These are phyloP conservation scores for Indri indri DNA, from an alignment of 2,113 vertebrate genomes.

Conservation along the genomic window DNA sequence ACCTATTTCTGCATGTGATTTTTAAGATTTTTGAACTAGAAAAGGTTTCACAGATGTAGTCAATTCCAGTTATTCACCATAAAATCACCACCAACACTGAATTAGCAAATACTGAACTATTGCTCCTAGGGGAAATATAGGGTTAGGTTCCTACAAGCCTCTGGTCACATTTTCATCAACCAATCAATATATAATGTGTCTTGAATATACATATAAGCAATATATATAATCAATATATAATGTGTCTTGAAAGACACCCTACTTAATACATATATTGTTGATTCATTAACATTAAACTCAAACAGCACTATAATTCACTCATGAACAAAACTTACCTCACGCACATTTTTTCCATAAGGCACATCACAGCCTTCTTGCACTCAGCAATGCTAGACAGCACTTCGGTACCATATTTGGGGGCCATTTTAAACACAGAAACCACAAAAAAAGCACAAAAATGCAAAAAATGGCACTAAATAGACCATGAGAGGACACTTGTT, in stretches of 20 bases:
- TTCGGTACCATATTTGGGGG: neutral
- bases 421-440: neutral
- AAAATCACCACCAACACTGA: conserved; percentile 12
- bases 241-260: neutral
- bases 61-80: neutral
- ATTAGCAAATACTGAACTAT: neutral
- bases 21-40: conserved; percentile 12
- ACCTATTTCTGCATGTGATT: neutral
- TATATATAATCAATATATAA: neutral
- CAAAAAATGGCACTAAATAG: neutral
- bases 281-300: neutral
- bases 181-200: neutral
- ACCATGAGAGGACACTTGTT: neutral
- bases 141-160: neutral
- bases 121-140: neutral
- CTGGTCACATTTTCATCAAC: neutral
- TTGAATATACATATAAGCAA: too few species aligned
- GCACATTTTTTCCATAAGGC: neutral
- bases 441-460: conserved; percentile 19
- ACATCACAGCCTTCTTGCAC: neutral
- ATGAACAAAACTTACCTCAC: neutral
- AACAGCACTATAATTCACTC: neutral
- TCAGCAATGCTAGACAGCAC: neutral
- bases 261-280: neutral
- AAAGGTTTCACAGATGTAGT: neutral